Conservation (phyloP, 2,888 invertebrate genomes). For the Rhopalosiphum nymphaeae region DNA sequence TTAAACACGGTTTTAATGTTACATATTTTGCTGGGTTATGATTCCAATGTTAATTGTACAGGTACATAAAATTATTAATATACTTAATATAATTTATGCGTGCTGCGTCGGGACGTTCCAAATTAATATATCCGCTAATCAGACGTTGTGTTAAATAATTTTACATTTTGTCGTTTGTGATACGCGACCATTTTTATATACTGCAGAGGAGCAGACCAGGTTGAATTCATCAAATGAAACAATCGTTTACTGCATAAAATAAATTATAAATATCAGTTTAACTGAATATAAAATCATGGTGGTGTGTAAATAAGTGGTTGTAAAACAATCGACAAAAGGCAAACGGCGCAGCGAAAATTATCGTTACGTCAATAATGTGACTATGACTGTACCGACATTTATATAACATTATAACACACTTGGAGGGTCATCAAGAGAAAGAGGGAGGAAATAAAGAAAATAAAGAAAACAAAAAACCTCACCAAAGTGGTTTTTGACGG, state of each 20-base stretch:
- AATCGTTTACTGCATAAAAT: background rate
- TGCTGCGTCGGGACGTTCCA: background rate
- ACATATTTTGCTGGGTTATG: background rate
- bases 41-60: background rate
- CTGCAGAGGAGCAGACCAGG: background rate
- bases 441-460: background rate
- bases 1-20: background rate
- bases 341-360: background rate
- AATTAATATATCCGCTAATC: background rate
- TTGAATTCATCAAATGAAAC: background rate
- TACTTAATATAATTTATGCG: background rate
- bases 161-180: background rate
- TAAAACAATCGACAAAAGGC: background rate
- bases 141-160: background rate
- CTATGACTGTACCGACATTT: background rate
- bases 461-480: conserved; percentile 10
- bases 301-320: background rate
- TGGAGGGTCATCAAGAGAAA: background rate
- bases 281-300: background rate
- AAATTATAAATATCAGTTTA: background rate
- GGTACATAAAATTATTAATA: background rate
- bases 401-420: background rate
- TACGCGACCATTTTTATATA: background rate
- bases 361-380: background rate
- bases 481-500: conserved; percentile 60